phyloP scores from a whole-genome alignment of 2,888 invertebrate species.

The Lasioglossum leucozonium region DNA sequence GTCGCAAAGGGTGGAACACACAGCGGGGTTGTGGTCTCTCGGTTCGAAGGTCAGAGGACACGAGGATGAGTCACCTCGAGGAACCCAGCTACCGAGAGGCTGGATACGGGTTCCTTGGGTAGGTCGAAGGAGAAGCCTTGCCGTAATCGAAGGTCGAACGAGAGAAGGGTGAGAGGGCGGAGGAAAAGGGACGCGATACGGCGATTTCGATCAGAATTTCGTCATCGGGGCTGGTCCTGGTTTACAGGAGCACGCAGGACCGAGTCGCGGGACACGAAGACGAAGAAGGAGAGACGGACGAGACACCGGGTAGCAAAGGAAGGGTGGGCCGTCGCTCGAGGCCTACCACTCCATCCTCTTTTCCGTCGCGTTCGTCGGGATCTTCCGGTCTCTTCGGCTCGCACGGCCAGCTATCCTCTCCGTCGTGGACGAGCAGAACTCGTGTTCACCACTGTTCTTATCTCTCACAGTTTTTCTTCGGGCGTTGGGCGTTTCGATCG shows the following conservation, averaged over 20 bases:
- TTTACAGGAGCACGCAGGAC: neutral
- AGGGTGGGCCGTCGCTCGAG: constrained; percentile 44
- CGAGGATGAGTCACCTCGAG: neutral
- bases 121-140: neutral
- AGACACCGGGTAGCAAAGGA: constrained; percentile 22
- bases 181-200: neutral
- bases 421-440: neutral
- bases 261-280: neutral
- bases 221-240: neutral
- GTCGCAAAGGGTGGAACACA: neutral
- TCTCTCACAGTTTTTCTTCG: constrained; percentile 22
- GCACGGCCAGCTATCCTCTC: neutral
- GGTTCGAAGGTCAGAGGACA: neutral
- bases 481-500: constrained; percentile 6
- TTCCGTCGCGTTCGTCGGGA: constrained; percentile 37
- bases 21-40: neutral
- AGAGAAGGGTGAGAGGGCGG: neutral
- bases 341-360: constrained; percentile 64
- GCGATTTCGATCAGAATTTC: constrained; percentile 1
- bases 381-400: constrained; percentile 48
- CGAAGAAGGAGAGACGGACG: neutral
- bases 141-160: neutral
- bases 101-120: neutral
- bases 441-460: neutral
- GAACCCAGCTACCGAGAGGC: neutral